Base-by-base conservation (phyloP, 2,113 vertebrate species). In the Melanotaenia duboulayi region DNA sequence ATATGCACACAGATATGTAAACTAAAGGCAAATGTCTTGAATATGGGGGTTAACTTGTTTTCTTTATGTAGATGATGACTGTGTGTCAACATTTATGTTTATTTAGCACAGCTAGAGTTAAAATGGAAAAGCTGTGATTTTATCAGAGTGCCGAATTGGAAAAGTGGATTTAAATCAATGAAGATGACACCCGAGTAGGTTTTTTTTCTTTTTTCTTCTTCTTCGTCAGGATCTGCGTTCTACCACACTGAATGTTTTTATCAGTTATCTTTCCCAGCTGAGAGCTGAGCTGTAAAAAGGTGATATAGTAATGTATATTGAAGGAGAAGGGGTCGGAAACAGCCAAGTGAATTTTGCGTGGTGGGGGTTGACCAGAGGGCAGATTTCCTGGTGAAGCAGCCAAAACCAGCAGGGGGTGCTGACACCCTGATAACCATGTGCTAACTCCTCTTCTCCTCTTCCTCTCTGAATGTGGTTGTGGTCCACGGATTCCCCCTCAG, bases 331-430 rank as follows among this genome's bases (percentile, higher is more conserved):
- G 12, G 28, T 14, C 28, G 51, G 6, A 55, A 24, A 49, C 56
- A 68, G 61, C 14, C 64, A 12, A 79, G 44, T 71, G 66, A 61
- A 42, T 66, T 35, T 20, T 40, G 49, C 40, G 49, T 1, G 64
- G 61, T 39, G 2, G 59, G 49, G 81, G 78, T 84, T 23, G 57
- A 58, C 49, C 76, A 44, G 76, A 65, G 17, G 66, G 74, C 71
- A 91, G 8, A 65, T 67, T 80, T 78, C 40, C 74, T 64, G 77
- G 89, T 66, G 65, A 76, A 85, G 80, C 55, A 86, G 51, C 82
- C 78, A 91, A 59, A 92, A 90, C 96, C 97, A 97, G 96, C 94
- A 98, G 97, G 96, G 97, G 97, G 96, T 96, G 96, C 96, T 96
- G 95, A 93, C 94, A 95, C 88, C 93, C 95, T 89, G 93, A 92